Evolutionary conservation across 2,888 invertebrate genomes (phyloP).

Genomic region (Troides helena): DNA sequence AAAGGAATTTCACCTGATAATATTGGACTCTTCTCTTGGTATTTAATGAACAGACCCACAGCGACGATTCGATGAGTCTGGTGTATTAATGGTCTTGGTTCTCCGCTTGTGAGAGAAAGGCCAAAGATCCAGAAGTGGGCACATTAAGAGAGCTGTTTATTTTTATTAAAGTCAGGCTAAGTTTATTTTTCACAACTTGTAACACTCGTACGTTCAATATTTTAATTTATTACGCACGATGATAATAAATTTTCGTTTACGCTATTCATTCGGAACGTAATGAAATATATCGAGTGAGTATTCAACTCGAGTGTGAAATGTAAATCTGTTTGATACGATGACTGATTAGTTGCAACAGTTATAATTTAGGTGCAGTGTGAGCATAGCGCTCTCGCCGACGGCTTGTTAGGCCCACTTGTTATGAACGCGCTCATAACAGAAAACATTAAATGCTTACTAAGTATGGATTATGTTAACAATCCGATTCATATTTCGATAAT

Average conservation of each 20-base stretch:
- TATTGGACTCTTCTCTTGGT: too few relatives aligned
- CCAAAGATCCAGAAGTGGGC: too few relatives aligned
- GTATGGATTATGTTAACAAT: slow-evolving; percentile 42
- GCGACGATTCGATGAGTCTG: too few relatives aligned
- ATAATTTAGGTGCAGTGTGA: slow-evolving; percentile 73
- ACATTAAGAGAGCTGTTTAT: too few relatives aligned
- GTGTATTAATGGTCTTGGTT: too few relatives aligned
- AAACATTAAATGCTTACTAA: slow-evolving; percentile 45
- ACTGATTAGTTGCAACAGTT: slow-evolving; percentile 67
- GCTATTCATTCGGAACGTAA: slow-evolving; percentile 9
- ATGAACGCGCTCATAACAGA: slow-evolving; percentile 61
- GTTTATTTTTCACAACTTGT: too few relatives aligned
- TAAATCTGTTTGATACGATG: slow-evolving; percentile 43
- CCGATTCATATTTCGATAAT: too few relatives aligned
- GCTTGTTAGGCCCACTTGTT: slow-evolving; percentile 78
- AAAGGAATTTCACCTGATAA: too few relatives aligned
- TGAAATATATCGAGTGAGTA: slow-evolving; percentile 32
- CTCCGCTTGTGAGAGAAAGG: too few relatives aligned
- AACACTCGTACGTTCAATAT: background rate
- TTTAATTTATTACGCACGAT: background rate
- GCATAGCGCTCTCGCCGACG: slow-evolving; percentile 56
- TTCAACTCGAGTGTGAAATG: slow-evolving; percentile 44
- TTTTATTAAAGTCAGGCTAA: too few relatives aligned
- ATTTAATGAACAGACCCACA: too few relatives aligned
- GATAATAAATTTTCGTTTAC: slow-evolving; percentile 1